Evolutionary conservation across 2,113 vertebrate genomes (phyloP).

Genomic region (Halichoeres trimaculatus): DNA sequence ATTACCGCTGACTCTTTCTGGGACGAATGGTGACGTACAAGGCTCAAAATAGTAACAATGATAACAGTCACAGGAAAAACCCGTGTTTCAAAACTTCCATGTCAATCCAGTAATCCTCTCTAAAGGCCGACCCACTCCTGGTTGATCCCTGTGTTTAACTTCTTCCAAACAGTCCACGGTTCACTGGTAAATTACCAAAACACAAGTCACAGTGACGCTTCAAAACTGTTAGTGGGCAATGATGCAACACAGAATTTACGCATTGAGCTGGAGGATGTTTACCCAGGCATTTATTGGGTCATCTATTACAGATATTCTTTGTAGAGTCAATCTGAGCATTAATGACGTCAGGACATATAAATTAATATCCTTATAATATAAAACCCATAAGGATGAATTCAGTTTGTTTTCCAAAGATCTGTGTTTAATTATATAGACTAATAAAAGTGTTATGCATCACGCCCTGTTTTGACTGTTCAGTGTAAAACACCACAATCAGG

Average conservation of each 20-base stretch:
- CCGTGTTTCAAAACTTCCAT: neutral
- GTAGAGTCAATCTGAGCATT: too few relatives aligned
- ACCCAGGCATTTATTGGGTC: too few relatives aligned
- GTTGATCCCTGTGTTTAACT: neutral
- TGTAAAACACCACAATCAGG: neutral
- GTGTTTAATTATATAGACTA: too few relatives aligned
- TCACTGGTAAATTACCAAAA: neutral
- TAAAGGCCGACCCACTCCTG: neutral
- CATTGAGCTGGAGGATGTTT: too few relatives aligned
- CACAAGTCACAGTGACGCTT: too few relatives aligned
- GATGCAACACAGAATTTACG: neutral
- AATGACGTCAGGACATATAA: too few relatives aligned
- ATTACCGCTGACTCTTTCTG: neutral
- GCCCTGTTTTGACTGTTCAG: too few relatives aligned
- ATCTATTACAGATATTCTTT: too few relatives aligned
- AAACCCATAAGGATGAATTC: too few relatives aligned
- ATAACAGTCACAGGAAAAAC: neutral
- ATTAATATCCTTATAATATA: too few relatives aligned
- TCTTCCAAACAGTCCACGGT: neutral
- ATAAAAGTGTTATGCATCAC: too few relatives aligned
- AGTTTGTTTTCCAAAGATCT: too few relatives aligned
- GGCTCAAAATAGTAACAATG: neutral
- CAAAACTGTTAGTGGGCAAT: neutral
- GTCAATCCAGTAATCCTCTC: neutral
- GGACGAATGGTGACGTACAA: neutral